These are phyloP conservation scores for Nematostella vectensis DNA, from an alignment of 92 coral and sea anemone species.

Conservation along the genomic window DNA sequence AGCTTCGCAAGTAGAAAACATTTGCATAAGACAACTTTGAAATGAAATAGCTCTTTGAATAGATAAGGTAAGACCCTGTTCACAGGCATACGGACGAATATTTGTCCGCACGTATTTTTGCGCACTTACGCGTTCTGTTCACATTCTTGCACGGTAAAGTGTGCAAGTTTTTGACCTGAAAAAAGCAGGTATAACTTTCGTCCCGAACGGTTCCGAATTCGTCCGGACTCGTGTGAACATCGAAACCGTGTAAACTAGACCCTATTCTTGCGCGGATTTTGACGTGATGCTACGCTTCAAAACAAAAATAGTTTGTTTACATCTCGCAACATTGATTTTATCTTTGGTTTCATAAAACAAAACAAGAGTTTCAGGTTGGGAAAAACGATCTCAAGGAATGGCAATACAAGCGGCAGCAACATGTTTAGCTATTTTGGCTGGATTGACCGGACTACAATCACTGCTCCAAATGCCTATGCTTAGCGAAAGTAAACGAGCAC, in stretches of 20 bases:
- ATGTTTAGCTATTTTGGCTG: not conserved
- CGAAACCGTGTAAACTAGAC: not conserved
- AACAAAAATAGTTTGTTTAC: too few species aligned
- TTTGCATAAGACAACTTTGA: too few species aligned
- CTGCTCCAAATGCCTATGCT: not conserved
- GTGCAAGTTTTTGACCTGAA: not conserved
- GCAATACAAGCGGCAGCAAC: not conserved
- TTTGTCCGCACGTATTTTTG: not conserved
- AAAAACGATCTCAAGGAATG: not conserved
- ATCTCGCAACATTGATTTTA: not conserved
- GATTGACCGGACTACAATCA: not conserved
- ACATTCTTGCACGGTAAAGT: not conserved
- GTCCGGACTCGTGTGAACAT: not conserved
- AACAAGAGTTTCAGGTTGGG: too few species aligned
- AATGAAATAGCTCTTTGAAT: too few species aligned
- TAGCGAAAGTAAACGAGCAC: not conserved
- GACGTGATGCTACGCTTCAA: too few species aligned
- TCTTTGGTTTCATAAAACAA: too few species aligned
- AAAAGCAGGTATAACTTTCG: not conserved
- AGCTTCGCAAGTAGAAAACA: too few species aligned
- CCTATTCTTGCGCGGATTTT: too few species aligned
- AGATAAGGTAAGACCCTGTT: not conserved
- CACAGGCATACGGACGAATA: not conserved
- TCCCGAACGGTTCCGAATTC: not conserved
- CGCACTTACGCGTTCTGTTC: not conserved